Conservation (phyloP, 2,113 vertebrate genomes). For the Pseudorasbora parva region DNA sequence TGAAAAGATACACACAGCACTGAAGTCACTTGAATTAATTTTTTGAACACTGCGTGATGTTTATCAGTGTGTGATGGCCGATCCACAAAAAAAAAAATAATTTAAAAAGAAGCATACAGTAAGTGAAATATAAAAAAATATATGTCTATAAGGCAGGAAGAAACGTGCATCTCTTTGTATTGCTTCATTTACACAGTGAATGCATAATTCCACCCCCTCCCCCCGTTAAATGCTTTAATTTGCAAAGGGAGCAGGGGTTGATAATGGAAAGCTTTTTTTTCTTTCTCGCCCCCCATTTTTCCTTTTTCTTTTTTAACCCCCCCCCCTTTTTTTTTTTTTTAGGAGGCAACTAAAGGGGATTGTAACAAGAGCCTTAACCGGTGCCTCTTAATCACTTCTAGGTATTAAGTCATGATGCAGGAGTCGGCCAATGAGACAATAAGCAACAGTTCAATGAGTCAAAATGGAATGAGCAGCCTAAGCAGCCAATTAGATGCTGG, state of each 20-base stretch:
- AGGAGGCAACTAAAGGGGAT: constrained; percentile 52
- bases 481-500: constrained; percentile 99
- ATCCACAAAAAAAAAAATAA: not conserved
- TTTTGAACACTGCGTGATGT: not conserved
- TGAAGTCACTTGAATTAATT: not conserved
- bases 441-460: constrained; percentile 99
- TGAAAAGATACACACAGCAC: constrained; percentile 6
- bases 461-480: constrained; percentile 99
- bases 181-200: constrained; percentile 92
- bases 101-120: not conserved
- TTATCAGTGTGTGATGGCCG: not conserved
- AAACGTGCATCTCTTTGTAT: constrained; percentile 86
- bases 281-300: not conserved
- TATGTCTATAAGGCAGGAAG: constrained; percentile 53
- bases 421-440: constrained; percentile 99
- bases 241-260: constrained; percentile 91
- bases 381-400: constrained; percentile 99
- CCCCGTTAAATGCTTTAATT: constrained; percentile 89
- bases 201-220: constrained; percentile 76
- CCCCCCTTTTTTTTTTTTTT: constrained; percentile 11
- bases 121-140: constrained; percentile 67
- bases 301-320: not conserved
- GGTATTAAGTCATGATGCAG: constrained; percentile 99
- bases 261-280: constrained; percentile 83
- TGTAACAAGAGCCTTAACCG: constrained; percentile 93